These are phyloP conservation scores for Ecliptopera silaceata DNA, from an alignment of 2,888 invertebrate genomes.

Conservation along the genomic window DNA sequence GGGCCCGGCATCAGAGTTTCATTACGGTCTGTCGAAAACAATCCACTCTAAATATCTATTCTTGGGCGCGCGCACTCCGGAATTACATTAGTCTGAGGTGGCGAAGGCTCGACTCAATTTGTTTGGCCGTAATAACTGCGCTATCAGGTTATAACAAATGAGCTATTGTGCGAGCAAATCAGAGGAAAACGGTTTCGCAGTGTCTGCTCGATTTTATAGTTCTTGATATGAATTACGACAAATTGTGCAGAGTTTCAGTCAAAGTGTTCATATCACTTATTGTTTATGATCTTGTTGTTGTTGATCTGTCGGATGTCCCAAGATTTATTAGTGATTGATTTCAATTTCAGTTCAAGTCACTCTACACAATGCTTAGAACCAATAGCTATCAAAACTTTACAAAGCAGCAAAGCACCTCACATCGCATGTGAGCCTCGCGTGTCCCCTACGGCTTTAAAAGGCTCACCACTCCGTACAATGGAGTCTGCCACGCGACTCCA, in stretches of 20 bases:
- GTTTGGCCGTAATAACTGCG: conserved; percentile 81
- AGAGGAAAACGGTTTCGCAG: conserved; percentile 73
- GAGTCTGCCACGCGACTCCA: conserved; percentile 52
- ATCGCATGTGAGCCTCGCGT: conserved; percentile 59
- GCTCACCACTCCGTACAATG: conserved; percentile 61
- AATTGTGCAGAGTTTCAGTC: conserved; percentile 5
- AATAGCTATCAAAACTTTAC: conserved; percentile 34
- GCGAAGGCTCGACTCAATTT: conserved; percentile 83
- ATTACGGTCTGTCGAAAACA: conserved; percentile 84
- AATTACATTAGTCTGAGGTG: conserved; percentile 84
- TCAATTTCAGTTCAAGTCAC: conserved; percentile 23
- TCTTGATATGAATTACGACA: conserved; percentile 16
- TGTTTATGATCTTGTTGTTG: background rate
- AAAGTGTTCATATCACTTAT: conserved; percentile 5
- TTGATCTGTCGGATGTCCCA: conserved; percentile 1
- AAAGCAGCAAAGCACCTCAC: conserved; percentile 52
- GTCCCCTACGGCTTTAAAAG: conserved; percentile 68
- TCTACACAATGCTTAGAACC: conserved; percentile 27
- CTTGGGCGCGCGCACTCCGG: conserved; percentile 79
- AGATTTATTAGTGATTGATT: conserved; percentile 1
- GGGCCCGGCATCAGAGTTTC: conserved; percentile 81
- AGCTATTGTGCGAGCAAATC: conserved; percentile 79
- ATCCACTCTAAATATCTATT: conserved; percentile 84
- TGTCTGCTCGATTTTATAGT: conserved; percentile 72
- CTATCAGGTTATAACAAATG: conserved; percentile 82